Evolutionary conservation across 2,113 vertebrate species (phyloP).

Genomic region (human): GRCh38 chr14:23190501-23191000

Average conservation of each 20-base stretch:
- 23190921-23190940: not conserved
- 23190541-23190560: not conserved
- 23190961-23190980: not conserved
- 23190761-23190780: not conserved
- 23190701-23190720: not conserved
- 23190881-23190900: not conserved
- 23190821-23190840: not conserved
- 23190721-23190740: not conserved
- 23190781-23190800: not conserved
- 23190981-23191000: not conserved
- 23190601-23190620: not conserved
- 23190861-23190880: not conserved
- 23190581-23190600: not conserved
- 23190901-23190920: not conserved
- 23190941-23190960: not conserved
- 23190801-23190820: not conserved
- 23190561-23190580: conserved; percentile 12
- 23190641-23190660: not conserved
- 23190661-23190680: not conserved
- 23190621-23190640: not conserved
- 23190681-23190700: not conserved
- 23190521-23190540: not conserved
- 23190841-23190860: not conserved
- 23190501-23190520: not conserved
- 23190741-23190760: not conserved